phyloP scores from a whole-genome alignment of 2,888 invertebrate genomes.

The Tipula confusa region DNA sequence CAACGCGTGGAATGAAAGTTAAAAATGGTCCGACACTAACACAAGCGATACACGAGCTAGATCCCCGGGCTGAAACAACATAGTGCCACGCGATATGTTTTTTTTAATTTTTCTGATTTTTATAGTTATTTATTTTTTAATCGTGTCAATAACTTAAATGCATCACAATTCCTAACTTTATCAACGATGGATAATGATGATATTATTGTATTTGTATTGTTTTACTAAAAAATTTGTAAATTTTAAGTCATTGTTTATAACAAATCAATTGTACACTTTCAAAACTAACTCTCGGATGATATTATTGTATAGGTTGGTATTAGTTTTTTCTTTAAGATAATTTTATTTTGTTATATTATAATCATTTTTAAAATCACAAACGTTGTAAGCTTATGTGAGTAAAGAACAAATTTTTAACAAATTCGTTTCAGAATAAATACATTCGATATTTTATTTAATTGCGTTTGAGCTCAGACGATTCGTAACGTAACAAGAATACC shows the following conservation, averaged over 20 bases:
- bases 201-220: neutral
- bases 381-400: neutral
- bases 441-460: neutral
- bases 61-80: slow-evolving; percentile 49
- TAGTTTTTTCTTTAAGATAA: neutral
- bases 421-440: neutral
- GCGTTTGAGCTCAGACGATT: neutral
- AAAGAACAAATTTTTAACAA: neutral
- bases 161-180: neutral
- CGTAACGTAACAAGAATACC: neutral
- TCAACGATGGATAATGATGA: too few species aligned
- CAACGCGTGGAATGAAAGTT: slow-evolving; percentile 62
- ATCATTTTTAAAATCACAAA: slow-evolving; percentile 5
- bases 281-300: neutral
- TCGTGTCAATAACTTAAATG: neutral
- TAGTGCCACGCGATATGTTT: slow-evolving; percentile 36
- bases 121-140: neutral
- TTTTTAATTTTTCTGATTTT: neutral
- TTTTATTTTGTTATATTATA: neutral
- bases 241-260: neutral
- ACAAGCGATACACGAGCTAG: slow-evolving; percentile 60
- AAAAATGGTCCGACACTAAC: slow-evolving; percentile 57
- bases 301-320: neutral
- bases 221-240: neutral
- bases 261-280: neutral